Base-by-base conservation (phyloP, 2,113 vertebrate genomes). In the Nycticebus coucang region DNA sequence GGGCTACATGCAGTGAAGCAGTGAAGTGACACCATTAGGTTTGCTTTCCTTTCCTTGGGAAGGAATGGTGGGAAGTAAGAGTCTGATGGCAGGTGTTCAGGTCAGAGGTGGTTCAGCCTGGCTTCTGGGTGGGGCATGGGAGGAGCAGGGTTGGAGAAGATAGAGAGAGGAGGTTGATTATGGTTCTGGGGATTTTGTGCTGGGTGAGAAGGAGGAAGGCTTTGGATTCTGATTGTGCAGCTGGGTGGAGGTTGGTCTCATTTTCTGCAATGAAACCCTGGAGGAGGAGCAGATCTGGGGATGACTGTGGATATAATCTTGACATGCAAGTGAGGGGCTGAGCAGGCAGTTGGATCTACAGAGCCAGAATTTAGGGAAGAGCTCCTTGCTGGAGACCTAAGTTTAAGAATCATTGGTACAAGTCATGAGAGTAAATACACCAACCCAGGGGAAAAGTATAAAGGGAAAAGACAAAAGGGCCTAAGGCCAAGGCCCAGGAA, bases 401-500 rank as follows among this genome's bases (percentile, higher is more conserved):
- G 41, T 30, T 9, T 64, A 30, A n/a, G 35, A n/a, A 15, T 57
- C 55, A 15, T 0, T 60, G 37, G 68, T 11, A 33, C n/a, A 62
- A 53, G 59, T 74, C 50, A n/a, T 0, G 24, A 72, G 66, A 45
- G 1, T 71, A 57, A 12, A 64, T 18, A 41, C 50, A 37, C 53
- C 33, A 45, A 41, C 2, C 24, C 33, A 1, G 1, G 64, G 30
- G 33, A 12, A 72, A 45, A 37, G 33, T 0, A 1, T 1, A n/a
- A 33, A 28, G 21, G 35, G 37, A 7, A 41, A 64, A 30, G 80
- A 60, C 37, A 24, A 30, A 83, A 15, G 28, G 55, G 10, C 3
- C 87, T n/a, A 2, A 18, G 62, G 33, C 62, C 7, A 26, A n/a
- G 37, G 30, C 24, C 37, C 5, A 30, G 37, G 37, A 72, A 41